Evolutionary conservation across 2,888 invertebrate genomes (phyloP).

Genomic region (Morpho helenor): DNA sequence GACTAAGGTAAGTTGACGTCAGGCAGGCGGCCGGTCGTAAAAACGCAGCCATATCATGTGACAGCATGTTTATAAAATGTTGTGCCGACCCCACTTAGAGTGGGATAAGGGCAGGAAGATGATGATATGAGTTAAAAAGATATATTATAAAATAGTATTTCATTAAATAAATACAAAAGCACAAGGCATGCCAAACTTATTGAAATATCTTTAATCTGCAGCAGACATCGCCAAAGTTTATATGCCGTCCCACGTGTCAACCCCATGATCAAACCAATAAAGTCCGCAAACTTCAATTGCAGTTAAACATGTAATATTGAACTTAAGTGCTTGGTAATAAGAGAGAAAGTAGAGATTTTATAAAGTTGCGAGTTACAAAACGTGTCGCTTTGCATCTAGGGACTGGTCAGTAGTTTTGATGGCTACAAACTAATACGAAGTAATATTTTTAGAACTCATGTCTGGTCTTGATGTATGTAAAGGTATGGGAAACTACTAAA

Average conservation of each 20-base stretch:
- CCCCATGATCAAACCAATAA: conserved; percentile 68
- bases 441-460: neutral
- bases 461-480: neutral
- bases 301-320: conserved; percentile 9
- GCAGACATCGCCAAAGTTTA: conserved; percentile 58
- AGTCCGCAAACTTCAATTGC: conserved; percentile 17
- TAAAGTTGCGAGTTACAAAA: conserved; percentile 16
- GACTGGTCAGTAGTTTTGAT: conserved; percentile 28
- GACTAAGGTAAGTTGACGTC: too few relatives aligned
- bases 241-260: conserved; percentile 56
- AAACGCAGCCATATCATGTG: too few relatives aligned
- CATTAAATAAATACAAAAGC: conserved; percentile 3
- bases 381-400: conserved; percentile 25
- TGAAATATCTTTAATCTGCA: conserved; percentile 36
- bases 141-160: neutral
- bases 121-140: too few relatives aligned
- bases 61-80: too few relatives aligned
- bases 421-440: conserved; percentile 15
- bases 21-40: too few relatives aligned
- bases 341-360: neutral
- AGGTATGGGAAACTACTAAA: too few relatives aligned
- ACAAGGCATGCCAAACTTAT: conserved; percentile 5
- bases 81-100: too few relatives aligned
- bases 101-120: too few relatives aligned
- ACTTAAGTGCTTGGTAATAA: conserved; percentile 15